Percentiles rank a stretch among this genome's conserved stretches.
phyloP scores from a whole-genome alignment of 2,888 invertebrate species.

The Strigamia maritima region DNA sequence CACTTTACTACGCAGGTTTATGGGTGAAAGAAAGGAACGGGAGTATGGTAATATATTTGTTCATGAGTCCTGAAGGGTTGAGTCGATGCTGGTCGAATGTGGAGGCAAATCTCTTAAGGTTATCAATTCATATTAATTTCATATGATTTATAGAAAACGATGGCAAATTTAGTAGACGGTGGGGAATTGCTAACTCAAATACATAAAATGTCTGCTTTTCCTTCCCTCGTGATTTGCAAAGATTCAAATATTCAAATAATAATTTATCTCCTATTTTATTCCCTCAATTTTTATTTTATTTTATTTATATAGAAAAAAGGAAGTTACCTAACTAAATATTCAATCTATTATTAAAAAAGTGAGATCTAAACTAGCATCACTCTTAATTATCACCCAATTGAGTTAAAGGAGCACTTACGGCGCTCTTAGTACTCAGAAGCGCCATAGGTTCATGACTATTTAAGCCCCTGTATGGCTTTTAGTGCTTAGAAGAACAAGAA shows the following conservation, averaged over 20 bases:
- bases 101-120: neutral
- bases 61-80: neutral
- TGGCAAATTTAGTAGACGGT: neutral
- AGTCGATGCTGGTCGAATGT: neutral
- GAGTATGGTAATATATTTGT: neutral
- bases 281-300: neutral
- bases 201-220: no score
- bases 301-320: neutral
- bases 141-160: neutral
- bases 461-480: no score
- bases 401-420: neutral
- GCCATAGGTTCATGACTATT: no score
- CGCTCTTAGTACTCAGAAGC: neutral
- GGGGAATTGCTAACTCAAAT: neutral
- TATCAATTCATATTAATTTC: constrained; percentile 5
- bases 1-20: neutral
- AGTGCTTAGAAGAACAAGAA: no score
- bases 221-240: neutral
- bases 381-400: neutral
- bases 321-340: neutral
- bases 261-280: neutral
- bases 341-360: neutral
- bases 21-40: neutral
- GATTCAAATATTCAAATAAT: no score
- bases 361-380: neutral